Conservation (phyloP, 2,113 vertebrate genomes). For the Probosciger aterrimus region DNA sequence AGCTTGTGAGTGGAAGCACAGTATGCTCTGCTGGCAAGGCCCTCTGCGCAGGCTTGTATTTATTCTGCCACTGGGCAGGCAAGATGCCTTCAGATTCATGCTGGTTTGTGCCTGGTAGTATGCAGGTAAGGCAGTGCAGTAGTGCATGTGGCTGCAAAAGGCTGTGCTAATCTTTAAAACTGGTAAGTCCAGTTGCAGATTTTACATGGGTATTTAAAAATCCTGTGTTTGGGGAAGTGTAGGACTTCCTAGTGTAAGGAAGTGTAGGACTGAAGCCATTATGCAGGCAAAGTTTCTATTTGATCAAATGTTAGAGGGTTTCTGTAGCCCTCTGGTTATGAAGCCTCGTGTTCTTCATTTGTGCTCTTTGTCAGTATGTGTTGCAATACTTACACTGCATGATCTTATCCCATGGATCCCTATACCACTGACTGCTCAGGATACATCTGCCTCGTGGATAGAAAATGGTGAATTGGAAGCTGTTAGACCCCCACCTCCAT, state of each 20-base stretch:
- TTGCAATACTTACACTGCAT: background rate
- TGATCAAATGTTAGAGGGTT: background rate
- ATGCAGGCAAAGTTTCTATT: background rate
- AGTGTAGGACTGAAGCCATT: background rate
- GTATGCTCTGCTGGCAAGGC: background rate
- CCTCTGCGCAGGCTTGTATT: background rate
- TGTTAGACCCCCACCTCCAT: background rate
- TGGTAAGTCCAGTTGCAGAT: background rate
- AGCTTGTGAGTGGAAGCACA: background rate
- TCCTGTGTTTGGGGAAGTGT: background rate
- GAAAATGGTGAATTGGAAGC: background rate
- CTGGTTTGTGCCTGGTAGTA: rapidly evolving
- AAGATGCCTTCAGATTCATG: background rate
- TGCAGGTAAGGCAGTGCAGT: background rate
- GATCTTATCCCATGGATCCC: background rate
- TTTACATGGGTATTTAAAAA: background rate
- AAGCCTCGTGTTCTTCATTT: background rate
- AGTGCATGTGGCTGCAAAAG: background rate
- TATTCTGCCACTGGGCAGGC: background rate
- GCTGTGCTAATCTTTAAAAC: background rate
- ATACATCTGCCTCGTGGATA: background rate
- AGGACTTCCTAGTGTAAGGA: background rate
- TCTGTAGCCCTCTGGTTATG: background rate
- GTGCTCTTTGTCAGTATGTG: background rate
- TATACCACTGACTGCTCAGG: background rate